These are phyloP conservation scores for Tenthredo mesomela DNA, from an alignment of 2,888 invertebrate genomes.

Conservation along the genomic window DNA sequence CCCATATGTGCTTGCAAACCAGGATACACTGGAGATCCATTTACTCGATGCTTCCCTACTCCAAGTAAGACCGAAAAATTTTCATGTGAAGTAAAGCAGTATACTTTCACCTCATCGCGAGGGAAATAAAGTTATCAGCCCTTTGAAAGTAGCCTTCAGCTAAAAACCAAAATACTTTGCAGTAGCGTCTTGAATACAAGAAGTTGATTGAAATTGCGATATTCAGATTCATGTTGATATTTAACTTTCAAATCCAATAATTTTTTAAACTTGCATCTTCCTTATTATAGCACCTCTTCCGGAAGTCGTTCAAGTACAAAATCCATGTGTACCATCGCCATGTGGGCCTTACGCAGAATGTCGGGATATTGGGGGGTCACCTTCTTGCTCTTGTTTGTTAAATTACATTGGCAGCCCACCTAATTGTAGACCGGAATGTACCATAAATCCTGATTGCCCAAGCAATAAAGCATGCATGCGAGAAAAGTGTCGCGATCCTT, in stretches of 20 bases:
- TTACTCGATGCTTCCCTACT: slow-evolving; percentile 60
- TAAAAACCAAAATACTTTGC: too few species aligned
- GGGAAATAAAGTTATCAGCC: neutral
- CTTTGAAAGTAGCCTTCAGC: too few species aligned
- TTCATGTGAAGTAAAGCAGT: neutral
- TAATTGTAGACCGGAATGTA: slow-evolving; percentile 85
- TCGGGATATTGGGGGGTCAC: slow-evolving; percentile 78
- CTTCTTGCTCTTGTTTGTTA: slow-evolving; percentile 82
- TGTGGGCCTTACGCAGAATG: slow-evolving; percentile 85
- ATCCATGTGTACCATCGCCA: slow-evolving; percentile 71
- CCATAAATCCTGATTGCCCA: slow-evolving; percentile 84
- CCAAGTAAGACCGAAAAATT: slow-evolving; percentile 33
- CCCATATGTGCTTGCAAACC: slow-evolving; percentile 77
- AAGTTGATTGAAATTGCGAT: neutral
- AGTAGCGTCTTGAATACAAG: too few species aligned
- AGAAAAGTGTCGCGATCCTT: slow-evolving; percentile 89
- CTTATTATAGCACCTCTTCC: slow-evolving; percentile 25
- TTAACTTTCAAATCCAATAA: neutral
- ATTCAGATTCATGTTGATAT: neutral
- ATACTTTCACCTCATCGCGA: neutral
- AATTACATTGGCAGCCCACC: slow-evolving; percentile 84
- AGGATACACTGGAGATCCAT: slow-evolving; percentile 77
- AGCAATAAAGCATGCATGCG: slow-evolving; percentile 85
- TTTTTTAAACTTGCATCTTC: neutral
- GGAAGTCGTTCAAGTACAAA: slow-evolving; percentile 57